These are phyloP conservation scores for Holothuria leucospilota DNA, from an alignment of 53 echinoderm and acorn worm species.

Conservation along the genomic window DNA sequence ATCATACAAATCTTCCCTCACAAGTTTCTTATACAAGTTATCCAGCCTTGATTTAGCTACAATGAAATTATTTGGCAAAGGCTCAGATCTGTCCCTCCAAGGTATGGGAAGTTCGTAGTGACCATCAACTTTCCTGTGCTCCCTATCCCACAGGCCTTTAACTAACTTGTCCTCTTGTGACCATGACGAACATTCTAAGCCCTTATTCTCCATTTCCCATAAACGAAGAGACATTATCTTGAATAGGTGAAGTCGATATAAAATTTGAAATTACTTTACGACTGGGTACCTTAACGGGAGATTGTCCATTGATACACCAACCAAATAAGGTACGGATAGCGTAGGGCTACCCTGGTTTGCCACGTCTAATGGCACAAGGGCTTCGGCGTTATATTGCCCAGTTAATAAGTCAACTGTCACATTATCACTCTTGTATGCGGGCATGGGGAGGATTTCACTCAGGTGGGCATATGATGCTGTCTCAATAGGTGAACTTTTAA, in stretches of 20 bases:
- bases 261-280: conserved; percentile 55
- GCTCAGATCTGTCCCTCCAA: conserved; percentile 47
- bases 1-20: conserved; percentile 4
- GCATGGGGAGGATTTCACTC: conserved; percentile 16
- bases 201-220: conserved; percentile 62
- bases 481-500: conserved; percentile 41
- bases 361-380: conserved; percentile 59
- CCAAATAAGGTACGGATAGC: conserved; percentile 63
- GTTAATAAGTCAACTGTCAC: conserved; percentile 54
- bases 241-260: conserved; percentile 20
- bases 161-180: conserved; percentile 59
- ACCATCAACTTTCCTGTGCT: conserved; percentile 48
- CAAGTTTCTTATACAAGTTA: conserved; percentile 17
- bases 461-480: conserved; percentile 25
- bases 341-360: conserved; percentile 50
- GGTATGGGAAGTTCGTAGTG: conserved; percentile 64
- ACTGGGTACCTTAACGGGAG: conserved; percentile 16
- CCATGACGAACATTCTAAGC: conserved; percentile 34
- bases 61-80: conserved; percentile 43
- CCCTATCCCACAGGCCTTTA: conserved; percentile 40
- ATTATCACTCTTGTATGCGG: conserved; percentile 40
- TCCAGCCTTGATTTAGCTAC: conserved; percentile 57
- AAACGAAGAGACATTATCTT: conserved; percentile 50
- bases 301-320: conserved; percentile 62
- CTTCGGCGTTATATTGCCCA: conserved; percentile 56